Evolutionary conservation across 2,113 vertebrate genomes (phyloP), one percentile per base, ranked within the genome.

Genomic region (Zosterops pallidus): DNA sequence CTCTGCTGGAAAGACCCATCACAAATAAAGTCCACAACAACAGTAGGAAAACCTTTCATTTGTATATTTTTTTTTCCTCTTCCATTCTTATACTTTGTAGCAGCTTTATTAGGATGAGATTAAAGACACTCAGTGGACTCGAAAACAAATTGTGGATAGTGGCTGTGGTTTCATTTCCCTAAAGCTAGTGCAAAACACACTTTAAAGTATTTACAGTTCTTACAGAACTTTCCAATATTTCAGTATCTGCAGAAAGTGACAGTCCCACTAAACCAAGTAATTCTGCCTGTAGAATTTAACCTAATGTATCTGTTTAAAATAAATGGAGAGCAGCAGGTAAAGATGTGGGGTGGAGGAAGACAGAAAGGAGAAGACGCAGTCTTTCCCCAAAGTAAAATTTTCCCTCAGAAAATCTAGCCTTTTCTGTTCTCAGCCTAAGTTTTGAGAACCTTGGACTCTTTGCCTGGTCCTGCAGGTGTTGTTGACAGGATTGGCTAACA

Each of bases 401-500:
- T 63, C 64, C 46, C 42, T 92, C 37, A 71, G 31, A 88, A 93
- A 56, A 88, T 53, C 46, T 57, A 62, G 31, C 55, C 21, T 64
- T 53, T 26, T 63, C 6, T n/a, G 12, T 28, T 35, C 46, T 29
- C 60, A 74, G 60, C 9, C 29, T 52, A 70, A 59, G 63, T 74
- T 91, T 57, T 47, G 47, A 85, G 75, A 88, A 67, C 56, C 75
- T 80, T 90, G 85, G 92, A 93, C 33, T 88, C 33, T 63, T 79
- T 11, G 44, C 65, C 31, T 0, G 0, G 14, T 77, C 59, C 63
- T 83, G 71, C 90, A 94, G 74, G 84, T 91, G 86, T 55, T 95
- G 90, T 95, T 96, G 86, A 93, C 56, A 88, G 71, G 60, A 90
- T 1, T 93, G 59, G 55, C 76, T 83, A 93, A 92, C n/a, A 28